phyloP scores from a whole-genome alignment of 2,888 invertebrate genomes.

The Andrena flavipes region DNA sequence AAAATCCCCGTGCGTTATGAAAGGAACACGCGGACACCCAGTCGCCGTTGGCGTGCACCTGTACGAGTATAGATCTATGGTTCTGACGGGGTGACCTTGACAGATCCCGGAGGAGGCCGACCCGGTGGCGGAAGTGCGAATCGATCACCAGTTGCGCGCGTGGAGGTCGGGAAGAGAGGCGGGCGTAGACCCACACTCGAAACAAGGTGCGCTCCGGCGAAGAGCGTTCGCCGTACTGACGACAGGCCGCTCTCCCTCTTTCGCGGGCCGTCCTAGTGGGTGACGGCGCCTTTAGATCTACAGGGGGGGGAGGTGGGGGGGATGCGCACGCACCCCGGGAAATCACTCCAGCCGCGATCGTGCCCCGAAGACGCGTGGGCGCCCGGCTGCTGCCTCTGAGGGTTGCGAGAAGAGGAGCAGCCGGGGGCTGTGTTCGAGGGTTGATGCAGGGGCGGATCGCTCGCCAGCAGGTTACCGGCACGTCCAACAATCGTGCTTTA shows the following conservation, averaged over 20 bases:
- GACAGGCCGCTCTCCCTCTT: conserved; percentile 43
- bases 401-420: conserved; percentile 48
- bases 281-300: conserved; percentile 27
- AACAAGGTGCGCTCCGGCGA: conserved; percentile 71
- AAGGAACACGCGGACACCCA: conserved; percentile 45
- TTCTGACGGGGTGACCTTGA: conserved; percentile 67
- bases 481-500: not conserved
- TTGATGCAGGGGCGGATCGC: conserved; percentile 59
- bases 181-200: conserved; percentile 22
- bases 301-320: conserved; percentile 43
- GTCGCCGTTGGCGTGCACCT: conserved; percentile 48
- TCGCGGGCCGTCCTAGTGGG: conserved; percentile 50
- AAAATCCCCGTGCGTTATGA: not conserved
- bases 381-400: conserved; percentile 46
- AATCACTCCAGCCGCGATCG: conserved; percentile 55
- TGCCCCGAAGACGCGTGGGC: conserved; percentile 69
- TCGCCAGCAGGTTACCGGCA: conserved; percentile 31
- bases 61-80: conserved; percentile 21
- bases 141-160: conserved; percentile 78
- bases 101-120: conserved; percentile 63
- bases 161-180: conserved; percentile 28
- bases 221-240: conserved; percentile 77
- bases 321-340: conserved; percentile 46
- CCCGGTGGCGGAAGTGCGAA: conserved; percentile 68
- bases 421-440: conserved; percentile 39